Percentiles rank a stretch among this genome's conserved stretches.
Conservation (phyloP, 2,113 vertebrate genomes). For the Casuarius casuarius region DNA sequence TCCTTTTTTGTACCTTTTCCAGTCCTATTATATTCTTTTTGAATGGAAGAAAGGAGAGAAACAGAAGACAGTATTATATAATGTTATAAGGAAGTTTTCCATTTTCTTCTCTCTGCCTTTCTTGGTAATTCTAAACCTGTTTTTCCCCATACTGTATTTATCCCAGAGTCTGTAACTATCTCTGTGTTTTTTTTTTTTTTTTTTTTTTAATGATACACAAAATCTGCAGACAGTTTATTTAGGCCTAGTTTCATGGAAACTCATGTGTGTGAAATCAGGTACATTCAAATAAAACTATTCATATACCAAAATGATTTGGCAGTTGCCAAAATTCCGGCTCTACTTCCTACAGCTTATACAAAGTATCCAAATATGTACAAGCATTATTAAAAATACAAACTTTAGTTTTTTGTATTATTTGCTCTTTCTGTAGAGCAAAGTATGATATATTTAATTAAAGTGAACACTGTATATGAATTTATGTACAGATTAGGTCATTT, state of each 20-base stretch:
- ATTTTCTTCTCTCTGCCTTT: not conserved
- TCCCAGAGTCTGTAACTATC: not conserved
- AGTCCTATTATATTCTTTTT: not conserved
- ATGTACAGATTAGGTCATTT: not conserved
- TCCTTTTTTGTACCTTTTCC: not conserved
- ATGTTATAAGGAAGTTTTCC: not conserved
- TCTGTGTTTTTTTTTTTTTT: not conserved
- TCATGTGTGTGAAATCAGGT: not conserved
- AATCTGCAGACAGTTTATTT: not conserved
- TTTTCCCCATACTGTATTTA: not conserved
- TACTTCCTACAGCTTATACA: not conserved
- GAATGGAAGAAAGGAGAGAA: not conserved
- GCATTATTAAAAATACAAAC: not conserved
- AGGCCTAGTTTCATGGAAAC: not conserved
- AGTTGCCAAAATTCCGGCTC: not conserved
- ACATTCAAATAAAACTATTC: not conserved
- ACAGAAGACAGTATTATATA: not conserved
- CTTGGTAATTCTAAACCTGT: not conserved
- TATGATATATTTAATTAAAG: not conserved
- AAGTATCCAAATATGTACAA: not conserved
- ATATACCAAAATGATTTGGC: not conserved
- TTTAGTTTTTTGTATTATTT: not conserved
- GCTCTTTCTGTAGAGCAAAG: not conserved
- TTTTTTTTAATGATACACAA: not conserved
- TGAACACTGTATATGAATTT: not conserved